These are phyloP conservation scores for Camarhynchus parvulus DNA, from an alignment of 2,113 vertebrate species.

Conservation along the genomic window DNA sequence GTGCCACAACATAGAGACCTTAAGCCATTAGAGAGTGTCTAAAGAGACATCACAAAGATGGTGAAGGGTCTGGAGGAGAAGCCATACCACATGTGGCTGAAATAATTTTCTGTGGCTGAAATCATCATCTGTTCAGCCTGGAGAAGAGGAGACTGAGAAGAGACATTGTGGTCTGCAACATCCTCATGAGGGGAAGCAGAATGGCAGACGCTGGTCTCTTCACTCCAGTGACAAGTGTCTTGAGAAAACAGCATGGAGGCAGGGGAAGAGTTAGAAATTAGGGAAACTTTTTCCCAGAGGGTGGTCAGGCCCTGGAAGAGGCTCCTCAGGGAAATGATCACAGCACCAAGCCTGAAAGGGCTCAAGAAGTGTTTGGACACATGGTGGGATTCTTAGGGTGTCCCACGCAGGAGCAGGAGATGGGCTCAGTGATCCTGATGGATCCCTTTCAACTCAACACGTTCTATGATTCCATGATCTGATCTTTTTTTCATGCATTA, in stretches of 20 bases:
- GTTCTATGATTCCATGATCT: neutral
- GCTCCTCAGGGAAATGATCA: neutral
- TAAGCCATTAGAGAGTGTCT: neutral
- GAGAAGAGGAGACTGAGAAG: neutral
- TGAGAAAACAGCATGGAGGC: neutral
- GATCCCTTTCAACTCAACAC: neutral
- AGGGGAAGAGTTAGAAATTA: neutral
- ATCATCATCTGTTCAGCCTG: neutral
- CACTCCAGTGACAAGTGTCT: neutral
- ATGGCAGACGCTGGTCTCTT: neutral
- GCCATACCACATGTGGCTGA: rapidly evolving
- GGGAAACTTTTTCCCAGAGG: neutral
- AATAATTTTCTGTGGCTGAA: neutral
- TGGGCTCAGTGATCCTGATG: neutral
- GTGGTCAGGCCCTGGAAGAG: rapidly evolving
- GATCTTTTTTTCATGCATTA: neutral
- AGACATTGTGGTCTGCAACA: neutral
- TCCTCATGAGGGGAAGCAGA: too few relatives aligned
- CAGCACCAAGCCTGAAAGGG: neutral
- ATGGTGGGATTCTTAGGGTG: neutral
- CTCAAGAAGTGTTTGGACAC: neutral
- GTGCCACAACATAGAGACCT: neutral
- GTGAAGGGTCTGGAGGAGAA: neutral
- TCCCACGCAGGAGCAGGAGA: neutral
- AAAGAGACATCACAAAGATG: rapidly evolving